Conservation (phyloP, 2,797 vertebrate genomes). For the Sebastes vulpes region DNA sequence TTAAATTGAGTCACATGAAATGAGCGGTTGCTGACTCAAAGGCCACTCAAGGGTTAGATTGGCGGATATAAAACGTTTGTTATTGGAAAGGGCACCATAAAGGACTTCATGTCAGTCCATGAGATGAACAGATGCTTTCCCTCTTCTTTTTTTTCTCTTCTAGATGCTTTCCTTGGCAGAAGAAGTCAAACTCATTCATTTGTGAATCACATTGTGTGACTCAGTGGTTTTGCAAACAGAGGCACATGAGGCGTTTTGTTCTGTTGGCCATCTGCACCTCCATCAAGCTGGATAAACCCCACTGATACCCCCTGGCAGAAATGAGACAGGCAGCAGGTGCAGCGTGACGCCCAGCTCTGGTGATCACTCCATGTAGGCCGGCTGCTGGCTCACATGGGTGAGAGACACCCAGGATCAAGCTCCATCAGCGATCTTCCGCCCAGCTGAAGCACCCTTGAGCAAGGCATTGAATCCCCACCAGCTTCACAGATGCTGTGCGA, state of each 20-base stretch:
- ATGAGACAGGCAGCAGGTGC: conserved; percentile 60
- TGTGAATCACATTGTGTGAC: conserved; percentile 69
- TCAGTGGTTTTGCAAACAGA: conserved; percentile 65
- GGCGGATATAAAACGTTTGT: neutral
- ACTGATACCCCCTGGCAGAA: conserved; percentile 61
- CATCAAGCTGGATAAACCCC: conserved; percentile 62
- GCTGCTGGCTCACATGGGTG: conserved; percentile 1
- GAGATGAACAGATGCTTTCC: conserved; percentile 46
- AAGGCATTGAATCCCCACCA: conserved; percentile 13
- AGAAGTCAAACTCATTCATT: conserved; percentile 55
- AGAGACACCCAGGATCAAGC: conserved; percentile 9
- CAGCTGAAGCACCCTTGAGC: conserved; percentile 19
- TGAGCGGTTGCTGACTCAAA: neutral
- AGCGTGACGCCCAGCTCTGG: conserved; percentile 48
- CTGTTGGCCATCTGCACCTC: conserved; percentile 66
- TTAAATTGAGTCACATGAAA: neutral
- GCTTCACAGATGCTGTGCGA: conserved; percentile 18
- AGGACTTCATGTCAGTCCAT: conserved; percentile 15
- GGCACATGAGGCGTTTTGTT: conserved; percentile 52
- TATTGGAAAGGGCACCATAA: neutral
- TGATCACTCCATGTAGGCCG: conserved; percentile 37
- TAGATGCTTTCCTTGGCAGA: conserved; percentile 44
- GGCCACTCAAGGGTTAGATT: neutral
- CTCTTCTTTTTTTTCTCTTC: neutral
- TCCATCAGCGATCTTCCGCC: neutral